phyloP scores from a whole-genome alignment of 2,113 vertebrate species.

The Mohoua ochrocephala region DNA sequence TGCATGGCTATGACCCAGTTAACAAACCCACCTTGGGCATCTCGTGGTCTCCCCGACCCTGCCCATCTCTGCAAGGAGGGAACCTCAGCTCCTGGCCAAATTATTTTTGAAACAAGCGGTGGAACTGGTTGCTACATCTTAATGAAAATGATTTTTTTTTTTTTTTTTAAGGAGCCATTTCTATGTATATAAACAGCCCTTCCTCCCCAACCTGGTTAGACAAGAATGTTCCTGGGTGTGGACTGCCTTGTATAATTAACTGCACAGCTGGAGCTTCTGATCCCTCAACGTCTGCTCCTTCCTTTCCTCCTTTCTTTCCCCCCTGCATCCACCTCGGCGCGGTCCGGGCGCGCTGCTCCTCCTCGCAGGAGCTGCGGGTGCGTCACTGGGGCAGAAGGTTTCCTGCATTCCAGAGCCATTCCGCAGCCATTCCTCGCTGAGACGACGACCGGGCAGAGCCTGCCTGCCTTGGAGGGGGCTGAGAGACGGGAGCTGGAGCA shows the following conservation, averaged over 20 bases:
- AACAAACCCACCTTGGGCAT: constrained; percentile 9
- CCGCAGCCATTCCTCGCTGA: background rate
- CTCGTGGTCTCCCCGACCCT: background rate
- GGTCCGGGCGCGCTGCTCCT: constrained; percentile 24
- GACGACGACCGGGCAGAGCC: background rate
- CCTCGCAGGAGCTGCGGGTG: constrained; percentile 48
- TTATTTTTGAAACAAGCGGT: constrained; percentile 53
- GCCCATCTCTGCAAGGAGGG: constrained; percentile 11
- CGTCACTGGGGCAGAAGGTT: constrained; percentile 3
- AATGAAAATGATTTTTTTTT: constrained; percentile 36
- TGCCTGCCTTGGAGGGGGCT: background rate
- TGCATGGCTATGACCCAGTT: constrained; percentile 45
- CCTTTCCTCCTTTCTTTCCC: background rate
- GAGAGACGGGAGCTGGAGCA: background rate
- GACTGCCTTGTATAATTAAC: constrained; percentile 67
- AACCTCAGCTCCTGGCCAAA: background rate
- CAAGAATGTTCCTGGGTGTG: constrained; percentile 74
- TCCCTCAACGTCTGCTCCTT: constrained; percentile 35
- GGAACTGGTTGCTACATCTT: constrained; percentile 60
- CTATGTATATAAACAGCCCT: constrained; percentile 59
- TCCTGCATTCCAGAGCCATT: background rate
- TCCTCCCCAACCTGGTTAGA: constrained; percentile 70
- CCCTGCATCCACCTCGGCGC: constrained; percentile 21
- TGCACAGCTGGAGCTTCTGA: constrained; percentile 50
- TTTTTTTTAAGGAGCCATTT: background rate